Evolutionary conservation across 2,888 invertebrate genomes (phyloP).

Genomic region (Tipula helvola): DNA sequence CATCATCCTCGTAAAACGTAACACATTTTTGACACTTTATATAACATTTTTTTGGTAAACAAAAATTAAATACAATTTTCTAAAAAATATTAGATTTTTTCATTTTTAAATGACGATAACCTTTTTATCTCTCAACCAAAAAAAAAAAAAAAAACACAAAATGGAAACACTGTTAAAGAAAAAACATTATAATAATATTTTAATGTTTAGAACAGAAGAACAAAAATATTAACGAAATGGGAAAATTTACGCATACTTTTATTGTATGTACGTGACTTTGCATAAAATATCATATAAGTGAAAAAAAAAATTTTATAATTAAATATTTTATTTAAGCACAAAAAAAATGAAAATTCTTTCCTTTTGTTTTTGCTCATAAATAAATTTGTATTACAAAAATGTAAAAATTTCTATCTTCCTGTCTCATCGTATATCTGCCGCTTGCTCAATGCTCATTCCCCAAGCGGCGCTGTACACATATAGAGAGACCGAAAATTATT

Average conservation of each 20-base stretch:
- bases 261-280: conserved; percentile 4
- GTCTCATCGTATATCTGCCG: not conserved
- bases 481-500: not conserved
- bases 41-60: not conserved
- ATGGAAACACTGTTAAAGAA: not conserved
- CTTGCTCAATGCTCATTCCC: not conserved
- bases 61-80: not conserved
- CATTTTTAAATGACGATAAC: not conserved
- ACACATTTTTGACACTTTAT: not conserved
- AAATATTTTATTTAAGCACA: not conserved
- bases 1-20: not conserved
- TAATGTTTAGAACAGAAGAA: not conserved
- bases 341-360: not conserved
- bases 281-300: not conserved
- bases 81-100: not conserved
- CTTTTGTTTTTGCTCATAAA: not conserved
- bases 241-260: conserved; percentile 4
- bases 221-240: not conserved
- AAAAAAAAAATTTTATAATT: not conserved
- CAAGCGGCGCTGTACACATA: not conserved
- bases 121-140: not conserved
- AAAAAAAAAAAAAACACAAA: not conserved
- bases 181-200: not conserved
- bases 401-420: not conserved
- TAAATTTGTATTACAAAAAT: not conserved